Evolutionary conservation across 2,888 invertebrate species (phyloP), one percentile per base, ranked within the genome.

Genomic region (Trisateles emortualis): DNA sequence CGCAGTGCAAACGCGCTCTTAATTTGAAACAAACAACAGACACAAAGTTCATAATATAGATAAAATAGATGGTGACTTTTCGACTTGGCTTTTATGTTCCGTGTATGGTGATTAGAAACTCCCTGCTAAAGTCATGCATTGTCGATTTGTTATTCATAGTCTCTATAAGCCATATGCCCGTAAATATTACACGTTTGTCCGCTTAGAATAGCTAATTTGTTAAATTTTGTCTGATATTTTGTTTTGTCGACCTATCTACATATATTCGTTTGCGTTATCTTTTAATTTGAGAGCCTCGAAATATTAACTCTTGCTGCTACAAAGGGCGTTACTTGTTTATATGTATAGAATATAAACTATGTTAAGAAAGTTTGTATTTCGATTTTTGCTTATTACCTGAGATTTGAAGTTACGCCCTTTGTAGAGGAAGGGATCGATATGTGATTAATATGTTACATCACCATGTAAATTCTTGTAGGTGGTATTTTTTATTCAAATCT

Each of bases 1-100:
- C n/a, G n/a, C n/a, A n/a, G n/a, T n/a, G n/a, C n/a, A n/a, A n/a
- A n/a, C n/a, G n/a, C n/a, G n/a, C n/a, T n/a, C n/a, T n/a, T n/a
- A n/a, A n/a, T n/a, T n/a, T n/a, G n/a, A n/a, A n/a, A n/a, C n/a
- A n/a, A n/a, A n/a, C n/a, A 33, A 35, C 9, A 24, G 10, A 14
- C 16, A 24, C 10, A 26, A 30, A 30, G 17, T 61, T 36, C 47
- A 47, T 50, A 61, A 56, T 59, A 58, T 59, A 57, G 56, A 16
- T 56, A 48, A 66, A 59, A 69, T 47, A 36, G 33, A 24, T 45
- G 46, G 43, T 45, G 16, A 49, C 24, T 39, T 29, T 58, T 6
- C 42, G 29, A 60, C 57, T 55, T 70, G 42, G 64, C 58, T 64
- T 64, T 40, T 48, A 59, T 70, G 67, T 70, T 60, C 32, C 40